phyloP scores from a whole-genome alignment of 1,140 invertebrate genomes.

The Drosophila lowei region DNA sequence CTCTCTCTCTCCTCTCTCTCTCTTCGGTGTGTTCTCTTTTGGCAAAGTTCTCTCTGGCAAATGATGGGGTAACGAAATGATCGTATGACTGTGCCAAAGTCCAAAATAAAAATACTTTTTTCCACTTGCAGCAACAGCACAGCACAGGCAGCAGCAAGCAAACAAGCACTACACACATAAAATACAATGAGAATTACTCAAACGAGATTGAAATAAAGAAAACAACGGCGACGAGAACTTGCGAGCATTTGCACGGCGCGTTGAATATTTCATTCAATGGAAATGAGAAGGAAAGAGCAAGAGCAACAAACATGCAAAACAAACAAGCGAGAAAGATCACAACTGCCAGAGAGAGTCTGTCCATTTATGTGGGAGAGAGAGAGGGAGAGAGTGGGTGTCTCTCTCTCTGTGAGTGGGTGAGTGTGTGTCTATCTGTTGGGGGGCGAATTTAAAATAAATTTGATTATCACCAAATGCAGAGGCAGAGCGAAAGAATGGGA shows the following conservation, averaged over 20 bases:
- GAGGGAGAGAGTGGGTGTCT: no score
- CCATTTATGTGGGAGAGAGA: no score
- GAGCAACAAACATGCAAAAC: constrained; percentile 58
- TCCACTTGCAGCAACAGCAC: constrained; percentile 37
- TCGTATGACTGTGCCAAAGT: constrained; percentile 80
- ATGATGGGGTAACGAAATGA: constrained; percentile 74
- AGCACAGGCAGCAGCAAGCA: no score
- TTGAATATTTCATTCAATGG: constrained; percentile 56
- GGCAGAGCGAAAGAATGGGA: not conserved
- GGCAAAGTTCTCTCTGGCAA: constrained; percentile 13
- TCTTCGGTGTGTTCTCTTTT: not conserved
- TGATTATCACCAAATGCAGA: constrained; percentile 48
- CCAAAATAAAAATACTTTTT: constrained; percentile 78
- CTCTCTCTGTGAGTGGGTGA: constrained; percentile 1
- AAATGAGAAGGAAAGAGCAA: constrained; percentile 46
- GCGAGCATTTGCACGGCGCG: constrained; percentile 42
- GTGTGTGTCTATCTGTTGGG: constrained; percentile 37
- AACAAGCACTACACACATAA: constrained; percentile 36
- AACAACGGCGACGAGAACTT: constrained; percentile 21
- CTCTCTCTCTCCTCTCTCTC: not conserved
- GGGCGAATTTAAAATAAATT: constrained; percentile 66
- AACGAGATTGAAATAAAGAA: constrained; percentile 53
- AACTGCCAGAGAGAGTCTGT: no score
- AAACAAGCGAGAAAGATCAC: constrained; percentile 42
- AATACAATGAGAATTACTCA: constrained; percentile 57